phyloP scores from a whole-genome alignment of 2,797 vertebrate genomes.

The Malurus splendens region DNA sequence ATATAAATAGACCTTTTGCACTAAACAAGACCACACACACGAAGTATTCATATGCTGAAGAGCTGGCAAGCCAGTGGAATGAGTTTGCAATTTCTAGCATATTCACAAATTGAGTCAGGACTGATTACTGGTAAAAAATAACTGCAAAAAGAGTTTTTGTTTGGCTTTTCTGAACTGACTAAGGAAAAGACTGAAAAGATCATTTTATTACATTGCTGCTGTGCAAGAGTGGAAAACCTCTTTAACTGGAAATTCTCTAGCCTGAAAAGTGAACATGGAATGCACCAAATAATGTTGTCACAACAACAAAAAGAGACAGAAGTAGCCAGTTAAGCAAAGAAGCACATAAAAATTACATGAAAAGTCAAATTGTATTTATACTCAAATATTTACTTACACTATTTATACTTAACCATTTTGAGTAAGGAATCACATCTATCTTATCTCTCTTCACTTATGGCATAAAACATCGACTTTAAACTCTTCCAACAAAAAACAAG shows the following conservation, averaged over 20 bases:
- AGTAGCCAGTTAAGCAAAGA: neutral
- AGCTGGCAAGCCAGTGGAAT: neutral
- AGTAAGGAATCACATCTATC: neutral
- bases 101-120: neutral
- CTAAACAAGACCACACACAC: neutral
- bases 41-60: neutral
- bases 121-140: neutral
- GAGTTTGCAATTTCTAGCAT: neutral
- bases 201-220: neutral
- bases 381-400: neutral
- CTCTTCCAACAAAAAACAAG: neutral
- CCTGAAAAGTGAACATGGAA: neutral
- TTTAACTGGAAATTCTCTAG: neutral
- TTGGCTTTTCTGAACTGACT: neutral
- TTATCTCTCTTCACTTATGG: neutral
- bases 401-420: neutral
- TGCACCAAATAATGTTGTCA: rapidly evolving
- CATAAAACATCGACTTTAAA: neutral
- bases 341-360: neutral
- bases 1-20: neutral
- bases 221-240: neutral
- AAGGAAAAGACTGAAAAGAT: neutral
- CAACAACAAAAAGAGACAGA: neutral
- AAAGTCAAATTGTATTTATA: neutral
- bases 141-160: neutral